Percentiles rank a stretch among this genome's conserved stretches.
phyloP scores from a whole-genome alignment of 2,888 invertebrate species.

The Anarsia innoxiella region DNA sequence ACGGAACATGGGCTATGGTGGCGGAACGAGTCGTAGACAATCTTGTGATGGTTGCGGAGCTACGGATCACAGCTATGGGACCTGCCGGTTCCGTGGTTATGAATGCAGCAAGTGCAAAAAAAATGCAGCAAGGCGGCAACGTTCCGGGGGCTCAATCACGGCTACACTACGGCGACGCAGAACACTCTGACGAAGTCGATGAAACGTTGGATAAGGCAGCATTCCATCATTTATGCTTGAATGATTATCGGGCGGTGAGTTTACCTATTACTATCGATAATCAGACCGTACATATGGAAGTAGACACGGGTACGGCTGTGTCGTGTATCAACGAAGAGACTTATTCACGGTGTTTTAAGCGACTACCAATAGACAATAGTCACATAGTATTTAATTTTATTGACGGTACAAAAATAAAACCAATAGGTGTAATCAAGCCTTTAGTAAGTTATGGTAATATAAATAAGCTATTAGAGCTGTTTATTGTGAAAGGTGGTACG shows the following conservation, averaged over 20 bases:
- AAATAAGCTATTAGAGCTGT: slow-evolving; percentile 10
- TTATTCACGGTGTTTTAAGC: not conserved
- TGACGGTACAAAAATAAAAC: not conserved
- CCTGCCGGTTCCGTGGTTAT: slow-evolving; percentile 11
- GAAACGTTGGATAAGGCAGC: not conserved
- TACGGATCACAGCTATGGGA: not conserved
- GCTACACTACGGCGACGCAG: not conserved
- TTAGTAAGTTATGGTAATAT: not conserved
- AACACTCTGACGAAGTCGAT: not conserved
- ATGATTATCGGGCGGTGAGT: slow-evolving; percentile 1
- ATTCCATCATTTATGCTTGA: slow-evolving; percentile 1
- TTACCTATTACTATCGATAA: slow-evolving; percentile 1
- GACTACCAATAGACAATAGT: not conserved
- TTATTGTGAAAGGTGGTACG: slow-evolving; percentile 10
- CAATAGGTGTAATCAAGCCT: not conserved
- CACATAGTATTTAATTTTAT: not conserved
- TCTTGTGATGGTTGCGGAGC: not conserved
- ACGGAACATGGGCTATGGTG: too few relatives aligned
- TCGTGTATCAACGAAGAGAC: not conserved
- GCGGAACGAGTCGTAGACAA: not conserved
- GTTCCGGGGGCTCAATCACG: not conserved
- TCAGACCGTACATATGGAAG: not conserved
- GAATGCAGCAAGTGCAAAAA: too few relatives aligned
- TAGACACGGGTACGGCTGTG: not conserved
- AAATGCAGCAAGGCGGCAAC: too few relatives aligned